Conservation (phyloP, 2,113 vertebrate species). For the Melanerpes aurifrons region DNA sequence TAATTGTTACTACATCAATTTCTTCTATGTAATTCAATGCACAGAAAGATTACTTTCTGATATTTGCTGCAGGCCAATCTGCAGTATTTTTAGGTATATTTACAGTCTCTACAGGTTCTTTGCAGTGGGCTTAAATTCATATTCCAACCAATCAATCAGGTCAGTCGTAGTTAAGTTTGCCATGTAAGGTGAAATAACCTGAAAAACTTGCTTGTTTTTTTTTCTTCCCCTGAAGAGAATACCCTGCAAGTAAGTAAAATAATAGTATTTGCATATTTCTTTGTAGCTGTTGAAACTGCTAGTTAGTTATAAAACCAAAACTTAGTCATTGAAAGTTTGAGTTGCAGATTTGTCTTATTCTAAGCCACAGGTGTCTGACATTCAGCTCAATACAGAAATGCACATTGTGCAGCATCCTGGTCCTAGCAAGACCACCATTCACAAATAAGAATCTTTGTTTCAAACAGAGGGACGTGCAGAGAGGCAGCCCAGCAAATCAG, state of each 20-base stretch:
- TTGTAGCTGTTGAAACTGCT: neutral
- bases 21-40: neutral
- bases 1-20: neutral
- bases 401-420: neutral
- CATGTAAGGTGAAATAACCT: neutral
- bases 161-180: neutral
- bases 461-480: neutral
- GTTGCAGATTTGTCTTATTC: neutral
- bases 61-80: neutral
- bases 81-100: neutral
- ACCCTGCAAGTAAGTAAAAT: neutral
- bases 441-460: conserved; percentile 4
- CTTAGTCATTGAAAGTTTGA: neutral
- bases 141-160: neutral
- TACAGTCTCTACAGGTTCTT: neutral
- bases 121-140: neutral
- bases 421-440: neutral
- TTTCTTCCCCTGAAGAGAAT: neutral
- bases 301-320: neutral
- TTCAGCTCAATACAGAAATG: neutral
- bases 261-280: neutral
- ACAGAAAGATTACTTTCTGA: neutral
- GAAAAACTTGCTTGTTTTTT: neutral
- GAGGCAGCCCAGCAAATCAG: conserved; percentile 28
- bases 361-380: neutral